A percentile compares a stretch with the other conserved stretches of the same genome.
Conservation (phyloP, 2,113 vertebrate species). For the Noctilio leporinus region DNA sequence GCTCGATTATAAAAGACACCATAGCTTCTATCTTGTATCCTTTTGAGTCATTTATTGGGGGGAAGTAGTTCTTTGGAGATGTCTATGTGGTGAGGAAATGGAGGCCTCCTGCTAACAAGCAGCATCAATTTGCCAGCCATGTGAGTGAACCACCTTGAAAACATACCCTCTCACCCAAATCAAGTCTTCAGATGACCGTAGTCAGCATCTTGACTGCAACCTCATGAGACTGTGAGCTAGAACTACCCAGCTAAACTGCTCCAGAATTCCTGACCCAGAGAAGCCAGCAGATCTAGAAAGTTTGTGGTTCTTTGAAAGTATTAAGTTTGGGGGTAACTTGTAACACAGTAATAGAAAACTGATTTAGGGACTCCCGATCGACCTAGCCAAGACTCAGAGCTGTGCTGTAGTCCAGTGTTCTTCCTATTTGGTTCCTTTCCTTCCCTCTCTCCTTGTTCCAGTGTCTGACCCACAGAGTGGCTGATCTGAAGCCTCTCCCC, state of each 20-base stretch:
- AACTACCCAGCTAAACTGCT: background rate
- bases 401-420: rapidly evolving
- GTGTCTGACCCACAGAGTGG: background rate
- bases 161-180: background rate
- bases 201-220: background rate
- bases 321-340: background rate
- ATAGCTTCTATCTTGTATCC: background rate
- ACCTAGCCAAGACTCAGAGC: background rate
- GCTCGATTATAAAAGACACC: background rate
- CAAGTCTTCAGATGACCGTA: background rate
- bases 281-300: background rate
- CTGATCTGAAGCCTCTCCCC: background rate
- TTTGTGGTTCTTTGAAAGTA: background rate
- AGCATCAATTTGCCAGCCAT: background rate
- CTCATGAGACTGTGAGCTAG: background rate
- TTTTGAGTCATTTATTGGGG: background rate
- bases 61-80: background rate
- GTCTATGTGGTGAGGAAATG: background rate
- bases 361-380: background rate
- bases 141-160: background rate
- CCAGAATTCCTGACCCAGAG: background rate
- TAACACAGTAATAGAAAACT: too few species aligned
- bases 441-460: background rate
- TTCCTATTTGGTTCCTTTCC: too few species aligned
- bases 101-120: background rate